Evolutionary conservation across 1,140 invertebrate genomes (phyloP).

Genomic region (Eumeta japonica): DNA sequence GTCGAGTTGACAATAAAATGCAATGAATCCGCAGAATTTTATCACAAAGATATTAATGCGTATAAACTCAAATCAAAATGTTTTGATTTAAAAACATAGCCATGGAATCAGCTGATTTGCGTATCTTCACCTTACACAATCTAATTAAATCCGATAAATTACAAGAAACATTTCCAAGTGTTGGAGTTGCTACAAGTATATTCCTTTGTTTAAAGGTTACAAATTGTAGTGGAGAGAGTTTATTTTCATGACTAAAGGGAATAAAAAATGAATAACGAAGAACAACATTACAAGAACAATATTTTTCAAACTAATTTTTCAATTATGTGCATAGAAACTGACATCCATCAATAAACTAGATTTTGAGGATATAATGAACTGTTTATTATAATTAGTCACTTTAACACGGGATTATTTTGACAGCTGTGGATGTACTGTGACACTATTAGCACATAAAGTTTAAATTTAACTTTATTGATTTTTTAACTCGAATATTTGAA

Average conservation of each 20-base stretch:
- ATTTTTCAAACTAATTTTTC: neutral
- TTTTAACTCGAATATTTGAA: no score
- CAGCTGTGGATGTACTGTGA: no score
- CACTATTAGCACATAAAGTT: no score
- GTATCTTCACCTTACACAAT: neutral
- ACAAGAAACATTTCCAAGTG: no score
- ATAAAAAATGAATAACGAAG: neutral
- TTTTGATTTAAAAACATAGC: no score
- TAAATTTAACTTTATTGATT: no score
- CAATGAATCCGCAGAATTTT: conserved; percentile 3
- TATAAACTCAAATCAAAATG: no score
- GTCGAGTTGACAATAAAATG: conserved; percentile 6
- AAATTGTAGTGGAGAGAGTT: neutral
- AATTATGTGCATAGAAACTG: neutral
- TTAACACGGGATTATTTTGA: no score
- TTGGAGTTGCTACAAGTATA: neutral
- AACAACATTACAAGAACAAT: conserved; percentile 1
- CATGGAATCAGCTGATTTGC: no score
- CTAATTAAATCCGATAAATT: no score
- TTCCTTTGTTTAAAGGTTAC: neutral
- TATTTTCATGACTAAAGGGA: neutral
- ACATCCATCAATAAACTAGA: neutral
- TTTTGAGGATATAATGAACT: no score
- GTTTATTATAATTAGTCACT: no score
- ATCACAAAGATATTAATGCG: conserved; percentile 1